Evolutionary conservation across 2,113 vertebrate genomes (phyloP).

Genomic region (Danionella cerebrum): DNA sequence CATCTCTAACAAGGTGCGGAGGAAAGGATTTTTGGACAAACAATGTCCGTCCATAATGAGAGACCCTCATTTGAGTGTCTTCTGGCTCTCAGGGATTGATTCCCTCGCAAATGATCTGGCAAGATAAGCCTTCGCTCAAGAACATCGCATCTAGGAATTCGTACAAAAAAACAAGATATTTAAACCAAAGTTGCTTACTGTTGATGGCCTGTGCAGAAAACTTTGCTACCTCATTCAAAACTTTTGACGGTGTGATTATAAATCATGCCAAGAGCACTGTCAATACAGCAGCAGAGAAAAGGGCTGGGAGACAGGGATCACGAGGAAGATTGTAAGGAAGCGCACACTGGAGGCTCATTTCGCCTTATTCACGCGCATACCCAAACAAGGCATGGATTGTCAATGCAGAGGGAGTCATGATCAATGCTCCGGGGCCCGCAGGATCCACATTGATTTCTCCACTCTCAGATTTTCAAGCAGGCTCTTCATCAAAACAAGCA

Average conservation of each 20-base stretch:
- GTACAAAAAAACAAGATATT: conserved; percentile 33
- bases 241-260: conserved; percentile 83
- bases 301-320: conserved; percentile 16
- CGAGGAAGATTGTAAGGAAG: conserved; percentile 46
- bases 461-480: conserved; percentile 75
- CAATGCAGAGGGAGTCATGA: conserved; percentile 63
- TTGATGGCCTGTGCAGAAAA: conserved; percentile 27
- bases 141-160: not conserved
- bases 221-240: conserved; percentile 65
- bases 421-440: conserved; percentile 74
- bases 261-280: conserved; percentile 77
- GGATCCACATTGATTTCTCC: conserved; percentile 75
- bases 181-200: not conserved
- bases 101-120: conserved; percentile 48
- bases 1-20: conserved; percentile 75
- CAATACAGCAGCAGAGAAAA: conserved; percentile 63
- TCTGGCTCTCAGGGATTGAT: conserved; percentile 47
- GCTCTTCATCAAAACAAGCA: conserved; percentile 81
- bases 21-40: conserved; percentile 70
- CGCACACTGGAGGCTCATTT: conserved; percentile 73
- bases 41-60: conserved; percentile 68
- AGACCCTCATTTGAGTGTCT: conserved; percentile 66
- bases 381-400: conserved; percentile 75
- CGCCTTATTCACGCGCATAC: conserved; percentile 69
- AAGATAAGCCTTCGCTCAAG: conserved; percentile 29